phyloP scores from a whole-genome alignment of 2,888 invertebrate species.

The Caenorhabditis sulstoni region DNA sequence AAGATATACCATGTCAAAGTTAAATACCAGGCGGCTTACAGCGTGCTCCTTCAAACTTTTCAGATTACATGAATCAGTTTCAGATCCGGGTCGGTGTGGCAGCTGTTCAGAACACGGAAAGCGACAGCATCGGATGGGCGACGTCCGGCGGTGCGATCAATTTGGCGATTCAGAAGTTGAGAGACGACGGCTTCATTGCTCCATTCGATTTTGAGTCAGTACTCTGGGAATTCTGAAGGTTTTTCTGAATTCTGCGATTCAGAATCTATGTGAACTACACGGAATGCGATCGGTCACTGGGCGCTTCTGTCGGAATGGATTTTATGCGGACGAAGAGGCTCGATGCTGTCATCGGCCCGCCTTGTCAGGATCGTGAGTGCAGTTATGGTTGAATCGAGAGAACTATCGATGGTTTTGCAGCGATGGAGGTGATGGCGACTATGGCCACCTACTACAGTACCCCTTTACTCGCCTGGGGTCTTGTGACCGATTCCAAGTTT shows the following conservation, averaged over 20 bases:
- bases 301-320: slow-evolving; percentile 59
- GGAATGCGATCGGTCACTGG: slow-evolving; percentile 48
- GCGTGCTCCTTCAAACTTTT: too few species aligned
- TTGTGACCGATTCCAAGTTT: slow-evolving; percentile 54
- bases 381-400: too few species aligned
- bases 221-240: not conserved
- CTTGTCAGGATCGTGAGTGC: slow-evolving; percentile 62
- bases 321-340: slow-evolving; percentile 60
- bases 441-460: slow-evolving; percentile 63
- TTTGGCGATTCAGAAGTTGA: slow-evolving; percentile 67
- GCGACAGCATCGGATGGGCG: slow-evolving; percentile 54
- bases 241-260: not conserved
- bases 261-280: slow-evolving; percentile 61
- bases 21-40: too few species aligned
- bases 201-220: slow-evolving; percentile 63
- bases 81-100: slow-evolving; percentile 86
- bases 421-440: slow-evolving; percentile 57
- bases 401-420: too few species aligned
- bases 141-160: slow-evolving; percentile 68
- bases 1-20: not conserved
- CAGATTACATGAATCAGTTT: not conserved
- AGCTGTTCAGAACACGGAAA: slow-evolving; percentile 60
- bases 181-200: slow-evolving; percentile 62
- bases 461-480: slow-evolving; percentile 69
- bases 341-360: slow-evolving; percentile 70